Base-by-base conservation (phyloP, 2,888 invertebrate genomes). In the Emesis furor region DNA sequence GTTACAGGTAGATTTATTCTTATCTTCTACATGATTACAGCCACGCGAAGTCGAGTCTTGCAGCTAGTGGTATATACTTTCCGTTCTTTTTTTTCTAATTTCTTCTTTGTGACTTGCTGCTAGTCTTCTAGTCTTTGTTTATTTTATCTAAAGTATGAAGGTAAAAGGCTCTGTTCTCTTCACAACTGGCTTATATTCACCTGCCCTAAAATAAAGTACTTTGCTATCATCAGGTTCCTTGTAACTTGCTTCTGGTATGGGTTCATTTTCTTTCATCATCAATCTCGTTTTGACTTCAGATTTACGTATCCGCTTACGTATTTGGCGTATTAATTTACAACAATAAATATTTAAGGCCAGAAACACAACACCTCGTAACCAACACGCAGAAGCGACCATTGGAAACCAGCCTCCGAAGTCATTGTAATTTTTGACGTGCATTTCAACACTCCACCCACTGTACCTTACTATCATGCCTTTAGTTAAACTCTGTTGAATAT, bases 381-480 rank as follows among this genome's bases (percentile, higher is more conserved):
- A 96, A 46, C 92, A 92, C 0, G 82, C 76, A 0, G 93, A 91
- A 0, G 95, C 96, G 0, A 84, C 62, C 5, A 96, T 92, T 0
- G 96, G 95, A 0, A 96, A 81, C 95, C 95, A 96, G 0, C 95
- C 96, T 0, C 92, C 95, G 55, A 95, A 96, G 2, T 92, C 92
- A 0, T 94, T 91, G 37, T 92, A 89, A 24, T 89, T 88, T 0
- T 88, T 4, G 0, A 96, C 81, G 12, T 93, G 90, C 14, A 95
- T 78, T 51, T 94, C 92, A 0, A 92, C 91, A 42, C 92, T 91
- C 95, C 95, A 96, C 0, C 96, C 96, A 68, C 95, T 95, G 85
- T 96, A 94, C 46, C 96, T 91, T 3, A 93, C 82, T 0, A 95
- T 91, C 95, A 95, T 96, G 12, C 92, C 93, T 67, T 93, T 94